Base-by-base conservation (phyloP, 2,888 invertebrate species). In the Aromia moschata region DNA sequence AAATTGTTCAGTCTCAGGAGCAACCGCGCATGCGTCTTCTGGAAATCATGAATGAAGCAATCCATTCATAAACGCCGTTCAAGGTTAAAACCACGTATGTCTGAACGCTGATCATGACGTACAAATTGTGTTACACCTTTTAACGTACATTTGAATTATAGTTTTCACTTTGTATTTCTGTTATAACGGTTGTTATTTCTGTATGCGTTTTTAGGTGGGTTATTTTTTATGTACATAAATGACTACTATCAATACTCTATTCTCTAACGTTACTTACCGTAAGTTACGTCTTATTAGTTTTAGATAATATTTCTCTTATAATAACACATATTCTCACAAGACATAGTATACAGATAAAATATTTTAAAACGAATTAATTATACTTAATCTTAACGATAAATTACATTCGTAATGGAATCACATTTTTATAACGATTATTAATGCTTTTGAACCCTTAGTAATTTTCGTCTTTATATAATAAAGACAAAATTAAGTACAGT, bases 231-330 rank as follows among this genome's bases (percentile, higher is more conserved):
- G 67, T 64, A 67, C 59, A 70, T 68, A 70, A 64, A 67, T 1
- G 15, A 45, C 37, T 49, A 37, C 38, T 11, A 9, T 69, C 63
- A 64, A 60, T 70, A 62, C 67, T 67, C 69, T 69, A 66, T 66
- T 70, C 68, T 74, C 70, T 73, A 75, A 74, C 75, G 71, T 70
- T 71, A 73, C 69, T 71, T 74, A 72, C 70, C n/a, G 70, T 60
- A 63, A 65, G 57, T 49, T 65, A 69, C 43, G 62, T 68, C 60
- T 62, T 65, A 63, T 62, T 62, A 62, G 55, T 63, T 61, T 65
- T 55, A 61, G 65, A 55, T 67, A 67, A 61, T 67, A 72, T 67
- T 68, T 64, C 62, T 65, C 58, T 66, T 68, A 65, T 64, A 53
- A 61, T 66, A 66, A 66, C 64, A 70, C 70, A 69, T 65, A 61